A percentile compares a stretch with the other conserved stretches of the same genome.
Evolutionary conservation across 2,113 vertebrate species (phyloP).

Genomic region (Peromyscus californicus): DNA sequence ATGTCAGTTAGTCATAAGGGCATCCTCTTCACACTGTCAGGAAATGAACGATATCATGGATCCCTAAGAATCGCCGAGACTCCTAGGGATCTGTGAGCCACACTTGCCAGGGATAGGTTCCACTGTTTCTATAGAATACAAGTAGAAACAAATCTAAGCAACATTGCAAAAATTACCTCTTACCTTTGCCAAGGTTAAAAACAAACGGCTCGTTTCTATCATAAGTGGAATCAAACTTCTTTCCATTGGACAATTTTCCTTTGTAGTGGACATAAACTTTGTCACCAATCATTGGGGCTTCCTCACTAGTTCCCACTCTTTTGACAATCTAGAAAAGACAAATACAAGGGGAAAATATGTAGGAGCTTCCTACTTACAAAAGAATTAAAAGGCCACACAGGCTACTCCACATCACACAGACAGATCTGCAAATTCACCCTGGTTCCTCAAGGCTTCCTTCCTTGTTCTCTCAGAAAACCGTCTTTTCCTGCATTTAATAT

Average conservation of each 20-base stretch:
- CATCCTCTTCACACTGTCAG: neutral
- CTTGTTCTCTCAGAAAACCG: neutral
- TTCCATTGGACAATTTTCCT: conserved; percentile 94
- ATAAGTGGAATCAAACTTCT: conserved; percentile 96
- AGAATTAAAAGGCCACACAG: neutral
- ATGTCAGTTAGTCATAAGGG: neutral
- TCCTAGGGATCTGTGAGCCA: neutral
- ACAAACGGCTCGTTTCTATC: conserved; percentile 95
- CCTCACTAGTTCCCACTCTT: conserved; percentile 89
- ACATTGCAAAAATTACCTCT: conserved; percentile 54
- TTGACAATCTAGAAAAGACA: conserved; percentile 91
- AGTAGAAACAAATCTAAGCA: conserved; percentile 48
- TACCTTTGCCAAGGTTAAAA: conserved; percentile 96
- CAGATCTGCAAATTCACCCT: neutral
- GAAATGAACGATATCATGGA: conserved; percentile 21
- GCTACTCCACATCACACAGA: neutral
- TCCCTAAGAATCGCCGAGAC: neutral
- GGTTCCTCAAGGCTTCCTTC: neutral
- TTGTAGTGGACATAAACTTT: conserved; percentile 97
- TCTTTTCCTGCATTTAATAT: neutral
- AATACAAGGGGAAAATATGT: neutral
- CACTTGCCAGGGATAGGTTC: neutral
- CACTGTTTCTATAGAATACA: neutral
- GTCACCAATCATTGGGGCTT: conserved; percentile 96
- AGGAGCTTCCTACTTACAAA: conserved; percentile 1